A percentile compares a stretch with the other conserved stretches of the same genome.
Evolutionary conservation across 2,888 invertebrate genomes (phyloP).

Genomic region (Acleris laterana): DNA sequence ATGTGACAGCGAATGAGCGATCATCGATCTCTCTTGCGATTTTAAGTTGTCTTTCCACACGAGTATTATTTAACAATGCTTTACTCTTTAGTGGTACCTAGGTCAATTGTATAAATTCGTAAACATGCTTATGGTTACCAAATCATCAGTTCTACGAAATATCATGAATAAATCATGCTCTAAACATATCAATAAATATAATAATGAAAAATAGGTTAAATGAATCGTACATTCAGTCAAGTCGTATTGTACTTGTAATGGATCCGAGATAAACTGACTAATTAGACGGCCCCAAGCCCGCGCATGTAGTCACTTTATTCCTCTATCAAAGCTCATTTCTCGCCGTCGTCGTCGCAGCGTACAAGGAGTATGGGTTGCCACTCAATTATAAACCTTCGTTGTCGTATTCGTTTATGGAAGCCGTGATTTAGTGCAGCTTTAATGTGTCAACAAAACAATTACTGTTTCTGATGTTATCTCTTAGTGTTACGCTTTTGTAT

Average conservation of each 20-base stretch:
- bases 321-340: slow-evolving; percentile 65
- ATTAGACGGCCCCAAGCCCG: slow-evolving; percentile 56
- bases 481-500: slow-evolving; percentile 56
- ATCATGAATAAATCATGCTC: too few species aligned
- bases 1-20: slow-evolving; percentile 57
- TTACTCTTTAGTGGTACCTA: slow-evolving; percentile 3
- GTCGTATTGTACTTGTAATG: slow-evolving; percentile 31
- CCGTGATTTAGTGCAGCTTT: slow-evolving; percentile 58
- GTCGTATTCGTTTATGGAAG: slow-evolving; percentile 56
- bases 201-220: too few species aligned
- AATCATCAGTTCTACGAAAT: too few species aligned
- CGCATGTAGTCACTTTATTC: slow-evolving; percentile 66
- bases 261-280: slow-evolving; percentile 62
- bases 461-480: slow-evolving; percentile 56
- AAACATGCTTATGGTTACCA: too few species aligned
- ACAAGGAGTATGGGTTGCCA: slow-evolving; percentile 49
- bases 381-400: slow-evolving; percentile 54
- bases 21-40: slow-evolving; percentile 53
- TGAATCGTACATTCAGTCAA: too few species aligned
- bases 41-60: slow-evolving; percentile 18
- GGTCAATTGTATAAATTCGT: slow-evolving; percentile 10
- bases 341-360: slow-evolving; percentile 54
- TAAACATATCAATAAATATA: too few species aligned
- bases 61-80: background rate
- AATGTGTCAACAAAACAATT: slow-evolving; percentile 58